Base-by-base conservation (phyloP, 2,797 vertebrate species). In the Holocentrus rufus region DNA sequence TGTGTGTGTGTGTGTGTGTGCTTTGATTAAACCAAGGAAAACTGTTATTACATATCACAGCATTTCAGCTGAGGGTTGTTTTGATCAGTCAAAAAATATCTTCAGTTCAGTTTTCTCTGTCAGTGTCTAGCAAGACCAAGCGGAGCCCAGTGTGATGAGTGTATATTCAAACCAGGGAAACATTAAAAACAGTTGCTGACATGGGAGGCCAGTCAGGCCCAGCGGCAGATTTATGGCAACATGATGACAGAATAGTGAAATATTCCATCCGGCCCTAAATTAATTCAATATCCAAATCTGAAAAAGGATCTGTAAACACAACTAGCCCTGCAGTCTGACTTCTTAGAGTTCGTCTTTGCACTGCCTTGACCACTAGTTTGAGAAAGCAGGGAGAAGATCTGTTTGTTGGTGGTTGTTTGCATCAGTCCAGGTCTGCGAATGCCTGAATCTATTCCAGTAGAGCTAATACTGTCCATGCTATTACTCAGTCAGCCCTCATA, bases 191-290 rank as follows among this genome's bases (percentile, higher is more conserved):
- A 53, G 50, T 11, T 42, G 39, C 39, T 13, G 11, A 42, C 10
- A 42, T n/a, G 46, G 39, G 58, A 70, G 42, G 46, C 44, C 36
- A 75, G 20, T 27, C 56, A 65, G 56, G 46, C 59, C 67, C 59
- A 5, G 30, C 69, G 67, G 60, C 63, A 60, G 60, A 59, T 49
- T 74, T 30, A 58, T 55, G n/a, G 50, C 53, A 64, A 49, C 47
- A 72, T 74, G 49, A 76, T 47, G 72, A 73, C 74, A 82, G 56
- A 57, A 72, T 69, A 52, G 23, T 63, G 66, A 76, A 74, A 72
- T 61, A 69, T 49, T 54, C 36, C 64, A 61, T 67, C 49, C 20
- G 17, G 34, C 20, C 25, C 57, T 56, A 67, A 76, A 79, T 67
- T 14, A 25, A 77, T 64, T 78, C 30, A 36, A 63, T 55, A 36